Conservation (phyloP, 1,140 invertebrate species). For the Periplaneta americana region DNA sequence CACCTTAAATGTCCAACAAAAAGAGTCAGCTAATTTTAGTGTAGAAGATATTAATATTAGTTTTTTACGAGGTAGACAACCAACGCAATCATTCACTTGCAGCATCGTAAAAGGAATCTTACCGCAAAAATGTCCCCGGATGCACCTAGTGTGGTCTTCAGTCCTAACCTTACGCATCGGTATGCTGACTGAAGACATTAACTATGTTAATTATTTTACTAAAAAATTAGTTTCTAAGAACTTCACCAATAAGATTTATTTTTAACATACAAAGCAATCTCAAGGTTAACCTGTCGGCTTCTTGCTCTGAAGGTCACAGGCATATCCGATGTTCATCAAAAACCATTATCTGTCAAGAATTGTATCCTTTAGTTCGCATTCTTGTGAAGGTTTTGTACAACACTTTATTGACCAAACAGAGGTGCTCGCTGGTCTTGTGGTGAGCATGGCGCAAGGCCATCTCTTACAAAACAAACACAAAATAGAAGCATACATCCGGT, state of each 20-base stretch:
- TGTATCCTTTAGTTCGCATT: too few relatives aligned
- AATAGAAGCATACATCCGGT: too few relatives aligned
- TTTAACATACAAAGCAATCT: not conserved
- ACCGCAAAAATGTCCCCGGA: not conserved
- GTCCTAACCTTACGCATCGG: not conserved
- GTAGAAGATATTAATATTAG: not conserved
- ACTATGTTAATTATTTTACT: not conserved
- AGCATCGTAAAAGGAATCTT: not conserved
- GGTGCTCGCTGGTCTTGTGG: too few relatives aligned
- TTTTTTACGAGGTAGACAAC: not conserved
- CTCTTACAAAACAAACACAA: too few relatives aligned
- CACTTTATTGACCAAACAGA: too few relatives aligned
- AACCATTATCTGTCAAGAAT: too few relatives aligned
- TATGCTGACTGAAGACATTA: not conserved
- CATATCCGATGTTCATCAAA: not conserved
- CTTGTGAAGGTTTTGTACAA: too few relatives aligned
- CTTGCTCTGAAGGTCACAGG: not conserved
- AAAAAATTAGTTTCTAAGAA: not conserved
- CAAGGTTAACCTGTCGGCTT: not conserved
- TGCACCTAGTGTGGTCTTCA: not conserved
- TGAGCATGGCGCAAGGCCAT: too few relatives aligned
- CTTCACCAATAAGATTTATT: not conserved
- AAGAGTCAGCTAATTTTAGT: not conserved
- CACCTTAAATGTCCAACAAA: not conserved
- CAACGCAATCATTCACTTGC: not conserved